phyloP scores from a whole-genome alignment of 2,797 vertebrate species.

The Sebastes cheni region DNA sequence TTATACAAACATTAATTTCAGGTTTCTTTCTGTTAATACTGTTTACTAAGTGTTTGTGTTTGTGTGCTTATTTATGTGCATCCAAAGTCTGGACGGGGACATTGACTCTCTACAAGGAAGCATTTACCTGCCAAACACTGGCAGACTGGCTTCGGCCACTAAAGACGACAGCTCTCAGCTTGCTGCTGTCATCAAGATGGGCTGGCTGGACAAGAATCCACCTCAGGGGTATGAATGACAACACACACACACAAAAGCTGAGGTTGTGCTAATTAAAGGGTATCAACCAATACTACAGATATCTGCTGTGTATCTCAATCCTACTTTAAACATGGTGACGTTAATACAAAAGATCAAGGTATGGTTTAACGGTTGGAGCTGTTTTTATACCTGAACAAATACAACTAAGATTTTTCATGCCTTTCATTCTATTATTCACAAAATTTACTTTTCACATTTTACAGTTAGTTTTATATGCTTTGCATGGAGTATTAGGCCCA shows the following conservation, averaged over 20 bases:
- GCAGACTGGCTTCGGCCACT: conserved; percentile 40
- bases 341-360: background rate
- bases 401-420: background rate
- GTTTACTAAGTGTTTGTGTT: background rate
- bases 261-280: background rate
- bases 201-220: conserved; percentile 96
- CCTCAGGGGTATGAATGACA: conserved; percentile 88
- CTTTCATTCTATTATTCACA: background rate
- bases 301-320: background rate
- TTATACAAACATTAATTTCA: background rate
- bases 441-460: background rate
- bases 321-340: background rate
- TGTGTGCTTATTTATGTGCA: background rate
- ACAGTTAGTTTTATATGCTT: background rate
- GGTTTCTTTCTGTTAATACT: background rate
- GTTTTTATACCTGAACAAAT: background rate
- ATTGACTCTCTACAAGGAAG: conserved; percentile 60
- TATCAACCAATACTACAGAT: background rate
- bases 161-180: conserved; percentile 63
- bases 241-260: background rate
- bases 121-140: conserved; percentile 58
- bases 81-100: conserved; percentile 41
- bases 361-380: background rate
- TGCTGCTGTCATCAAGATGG: conserved; percentile 84
- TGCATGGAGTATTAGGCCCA: background rate